Percentiles rank a stretch among this genome's conserved stretches.
Conservation (phyloP, 2,797 vertebrate species). For the Novumbra hubbsi region DNA sequence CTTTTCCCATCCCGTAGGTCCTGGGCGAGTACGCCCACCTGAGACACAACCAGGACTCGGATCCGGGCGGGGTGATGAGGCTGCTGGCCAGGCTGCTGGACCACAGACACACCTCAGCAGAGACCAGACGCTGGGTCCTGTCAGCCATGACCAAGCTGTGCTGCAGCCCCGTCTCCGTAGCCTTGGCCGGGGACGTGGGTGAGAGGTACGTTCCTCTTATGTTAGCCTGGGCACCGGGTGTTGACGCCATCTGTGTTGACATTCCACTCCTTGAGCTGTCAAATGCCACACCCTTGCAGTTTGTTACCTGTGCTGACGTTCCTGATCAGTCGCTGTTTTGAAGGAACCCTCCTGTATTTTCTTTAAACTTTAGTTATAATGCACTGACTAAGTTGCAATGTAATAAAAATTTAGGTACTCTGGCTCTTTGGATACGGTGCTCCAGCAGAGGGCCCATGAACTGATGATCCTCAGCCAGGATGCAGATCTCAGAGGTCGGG, state of each 20-base stretch:
- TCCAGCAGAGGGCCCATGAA: conserved; percentile 89
- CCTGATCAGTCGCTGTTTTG: background rate
- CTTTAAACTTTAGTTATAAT: background rate
- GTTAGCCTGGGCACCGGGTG: background rate
- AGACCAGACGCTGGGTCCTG: conserved; percentile 90
- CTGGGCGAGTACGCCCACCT: conserved; percentile 90
- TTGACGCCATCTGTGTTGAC: background rate
- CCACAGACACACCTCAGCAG: conserved; percentile 76
- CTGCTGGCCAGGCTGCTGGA: conserved; percentile 79
- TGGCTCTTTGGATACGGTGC: conserved; percentile 83
- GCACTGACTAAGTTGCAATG: background rate
- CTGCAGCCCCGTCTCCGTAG: conserved; percentile 51
- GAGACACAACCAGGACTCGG: conserved; percentile 71
- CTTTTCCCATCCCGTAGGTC: conserved; percentile 70
- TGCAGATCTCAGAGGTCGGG: conserved; percentile 69
- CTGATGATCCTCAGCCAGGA: conserved; percentile 82
- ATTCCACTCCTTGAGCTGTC: background rate
- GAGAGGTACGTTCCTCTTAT: conserved; percentile 60
- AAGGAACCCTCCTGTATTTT: background rate
- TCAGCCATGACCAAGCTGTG: conserved; percentile 87
- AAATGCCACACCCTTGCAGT: background rate
- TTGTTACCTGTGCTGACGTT: too few species aligned
- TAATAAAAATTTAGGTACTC: conserved; percentile 55
- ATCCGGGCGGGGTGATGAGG: conserved; percentile 70
- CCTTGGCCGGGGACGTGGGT: conserved; percentile 69